phyloP scores from a whole-genome alignment of 2,797 vertebrate genomes.

The Cheirogaleus major region DNA sequence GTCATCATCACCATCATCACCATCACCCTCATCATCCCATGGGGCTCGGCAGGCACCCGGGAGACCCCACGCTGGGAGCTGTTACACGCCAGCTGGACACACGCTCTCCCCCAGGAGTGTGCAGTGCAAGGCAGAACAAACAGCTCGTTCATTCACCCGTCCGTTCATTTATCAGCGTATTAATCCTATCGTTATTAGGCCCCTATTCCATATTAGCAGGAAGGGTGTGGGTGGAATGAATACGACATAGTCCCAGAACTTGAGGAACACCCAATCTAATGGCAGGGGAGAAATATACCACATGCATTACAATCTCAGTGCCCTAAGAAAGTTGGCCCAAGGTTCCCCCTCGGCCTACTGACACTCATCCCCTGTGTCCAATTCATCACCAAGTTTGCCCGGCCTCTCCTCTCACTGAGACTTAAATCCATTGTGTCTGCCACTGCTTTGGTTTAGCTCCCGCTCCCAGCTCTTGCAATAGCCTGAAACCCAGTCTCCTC shows the following conservation, averaged over 20 bases:
- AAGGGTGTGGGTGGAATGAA: not conserved
- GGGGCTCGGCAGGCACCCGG: not conserved
- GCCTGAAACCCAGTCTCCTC: not conserved
- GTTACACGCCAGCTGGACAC: not conserved
- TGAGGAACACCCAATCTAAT: not conserved
- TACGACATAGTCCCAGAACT: not conserved
- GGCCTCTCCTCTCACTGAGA: not conserved
- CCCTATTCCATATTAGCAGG: not conserved
- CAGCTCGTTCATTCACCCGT: not conserved
- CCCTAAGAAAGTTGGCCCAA: not conserved
- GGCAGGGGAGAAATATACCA: not conserved
- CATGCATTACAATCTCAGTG: not conserved
- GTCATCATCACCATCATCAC: not conserved
- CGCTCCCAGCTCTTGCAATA: not conserved
- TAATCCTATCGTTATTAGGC: not conserved
- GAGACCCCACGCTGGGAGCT: not conserved
- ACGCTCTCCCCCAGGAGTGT: not conserved
- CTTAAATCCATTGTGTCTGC: not conserved
- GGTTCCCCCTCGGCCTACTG: not conserved
- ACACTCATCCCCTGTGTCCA: not conserved
- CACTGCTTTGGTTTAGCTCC: not conserved
- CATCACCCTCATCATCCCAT: not conserved
- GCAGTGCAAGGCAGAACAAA: not conserved
- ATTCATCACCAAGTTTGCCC: not conserved
- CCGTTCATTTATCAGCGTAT: not conserved